Conservation (phyloP, 2,113 vertebrate genomes). For the Acanthochromis polyacanthus region DNA sequence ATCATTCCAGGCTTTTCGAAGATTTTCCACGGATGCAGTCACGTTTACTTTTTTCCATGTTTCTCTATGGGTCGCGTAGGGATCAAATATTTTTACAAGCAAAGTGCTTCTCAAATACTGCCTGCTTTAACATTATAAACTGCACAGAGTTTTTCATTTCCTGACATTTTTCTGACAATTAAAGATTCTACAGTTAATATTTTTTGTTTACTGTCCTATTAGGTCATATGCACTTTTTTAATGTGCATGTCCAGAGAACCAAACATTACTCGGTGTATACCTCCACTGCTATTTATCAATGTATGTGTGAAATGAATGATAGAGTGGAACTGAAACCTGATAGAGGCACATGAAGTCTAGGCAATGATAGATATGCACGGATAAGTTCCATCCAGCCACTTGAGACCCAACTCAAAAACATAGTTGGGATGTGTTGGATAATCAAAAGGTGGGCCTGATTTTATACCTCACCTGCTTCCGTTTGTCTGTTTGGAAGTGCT, state of each 20-base stretch:
- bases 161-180: too few species aligned
- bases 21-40: constrained; percentile 29
- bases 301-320: constrained; percentile 23
- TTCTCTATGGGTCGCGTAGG: constrained; percentile 3
- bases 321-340: constrained; percentile 34
- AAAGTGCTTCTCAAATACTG: too few species aligned
- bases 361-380: constrained; percentile 36
- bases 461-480: constrained; percentile 66
- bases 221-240: too few species aligned
- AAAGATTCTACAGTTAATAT: too few species aligned
- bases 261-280: background rate
- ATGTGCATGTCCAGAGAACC: too few species aligned
- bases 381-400: constrained; percentile 42
- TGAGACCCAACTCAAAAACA: constrained; percentile 39
- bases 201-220: too few species aligned
- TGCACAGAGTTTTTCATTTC: too few species aligned
- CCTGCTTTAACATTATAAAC: too few species aligned
- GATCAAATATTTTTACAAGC: background rate
- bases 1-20: constrained; percentile 27
- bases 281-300: constrained; percentile 9
- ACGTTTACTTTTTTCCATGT: background rate
- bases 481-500: constrained; percentile 48
- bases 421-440: constrained; percentile 58
- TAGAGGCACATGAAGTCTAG: constrained; percentile 22
- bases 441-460: constrained; percentile 48